Evolutionary conservation across 2,113 vertebrate species (phyloP), one percentile per base, ranked within the genome.

Genomic region (Tor tambroides): DNA sequence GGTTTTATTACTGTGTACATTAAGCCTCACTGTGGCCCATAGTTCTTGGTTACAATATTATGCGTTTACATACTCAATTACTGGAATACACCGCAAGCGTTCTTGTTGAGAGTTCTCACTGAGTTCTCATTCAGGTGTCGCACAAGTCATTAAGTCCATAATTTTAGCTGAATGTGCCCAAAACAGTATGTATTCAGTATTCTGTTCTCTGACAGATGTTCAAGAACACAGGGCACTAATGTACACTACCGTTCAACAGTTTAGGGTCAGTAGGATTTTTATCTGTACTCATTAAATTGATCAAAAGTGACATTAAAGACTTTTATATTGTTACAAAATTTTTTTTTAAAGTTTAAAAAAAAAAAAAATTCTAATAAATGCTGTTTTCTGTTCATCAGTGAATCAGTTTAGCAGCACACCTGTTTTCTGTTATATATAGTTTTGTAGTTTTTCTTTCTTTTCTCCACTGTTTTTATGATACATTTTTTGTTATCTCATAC

Each of bases 101-200:
- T 85, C 79, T 86, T 71, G 86, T 83, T 67, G 80, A 81, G 78
- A 83, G 76, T 86, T 51, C 81, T 83, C 81, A 85, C 67, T 67
- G 77, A 87, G 79, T 79, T 61, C 56, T 61, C 23, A 61, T 61
- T 61, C 83, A 78, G 46, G 69, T 86, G 85, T 72, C 75, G 35
- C 35, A 74, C 65, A 69, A 19, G 65, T 19, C 56, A 61, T 61
- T 61, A 61, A 61, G 8, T 61, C 56, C 9, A 61, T 61, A 61
- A 61, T 61, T 61, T 61, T n/a, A 32, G 28, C 15, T 32, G 2
- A 69, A 69, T 32, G 65, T 69, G 15, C 28, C 32, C 65, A 32
- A 69, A 32, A 67, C 28, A 21, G 17, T 35, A 14, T 12, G 61
- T 63, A 35, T 21, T 71, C 9, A 21, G 32, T 71, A 38, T 38